Evolutionary conservation across 2,113 vertebrate genomes (phyloP).

Genomic region (Anoura caudifer): DNA sequence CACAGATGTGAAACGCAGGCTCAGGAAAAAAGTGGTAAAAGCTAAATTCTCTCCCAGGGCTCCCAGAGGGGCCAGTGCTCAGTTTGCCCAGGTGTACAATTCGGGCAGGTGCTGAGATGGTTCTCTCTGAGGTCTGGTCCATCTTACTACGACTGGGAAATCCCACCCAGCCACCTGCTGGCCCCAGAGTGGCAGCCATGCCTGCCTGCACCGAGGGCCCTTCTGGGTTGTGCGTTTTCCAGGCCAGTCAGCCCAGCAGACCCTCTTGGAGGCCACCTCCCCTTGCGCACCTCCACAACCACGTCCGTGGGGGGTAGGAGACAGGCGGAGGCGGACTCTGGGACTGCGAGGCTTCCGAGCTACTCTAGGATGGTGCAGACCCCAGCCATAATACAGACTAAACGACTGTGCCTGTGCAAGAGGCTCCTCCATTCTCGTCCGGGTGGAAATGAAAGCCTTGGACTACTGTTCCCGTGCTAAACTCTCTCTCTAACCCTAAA

Average conservation of each 20-base stretch:
- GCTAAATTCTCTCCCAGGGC: neutral
- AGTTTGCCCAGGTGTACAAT: neutral
- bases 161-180: neutral
- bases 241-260: too few relatives aligned
- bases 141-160: rapidly evolving
- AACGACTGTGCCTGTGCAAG: neutral
- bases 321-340: too few relatives aligned
- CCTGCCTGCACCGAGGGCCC: rapidly evolving
- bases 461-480: neutral
- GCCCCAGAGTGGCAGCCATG: neutral
- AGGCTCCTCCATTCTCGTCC: rapidly evolving
- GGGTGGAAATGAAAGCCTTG: neutral
- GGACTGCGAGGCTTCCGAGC: rapidly evolving
- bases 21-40: neutral
- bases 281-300: neutral
- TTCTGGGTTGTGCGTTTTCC: neutral
- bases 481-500: neutral
- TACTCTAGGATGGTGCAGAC: rapidly evolving
- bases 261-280: neutral
- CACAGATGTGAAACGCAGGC: neutral
- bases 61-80: neutral
- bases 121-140: rapidly evolving
- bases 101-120: neutral
- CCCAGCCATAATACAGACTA: rapidly evolving
- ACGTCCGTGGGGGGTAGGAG: rapidly evolving